Evolutionary conservation across 2,797 vertebrate species (phyloP).

Genomic region (Chlorospingus flavigularis): DNA sequence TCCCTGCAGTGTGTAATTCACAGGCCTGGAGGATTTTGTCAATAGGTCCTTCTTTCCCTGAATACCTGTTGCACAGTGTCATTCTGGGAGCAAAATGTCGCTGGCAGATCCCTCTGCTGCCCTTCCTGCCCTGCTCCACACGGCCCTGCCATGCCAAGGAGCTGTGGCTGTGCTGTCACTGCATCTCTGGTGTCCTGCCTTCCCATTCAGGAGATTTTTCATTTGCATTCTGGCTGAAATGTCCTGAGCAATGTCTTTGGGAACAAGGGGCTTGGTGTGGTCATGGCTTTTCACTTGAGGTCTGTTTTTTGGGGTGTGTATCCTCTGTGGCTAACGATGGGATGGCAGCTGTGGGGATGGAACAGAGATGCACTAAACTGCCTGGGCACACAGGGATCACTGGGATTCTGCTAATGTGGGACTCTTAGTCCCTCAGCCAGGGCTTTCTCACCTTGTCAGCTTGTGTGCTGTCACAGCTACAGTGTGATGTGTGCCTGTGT

Average conservation of each 20-base stretch:
- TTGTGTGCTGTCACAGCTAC: not conserved
- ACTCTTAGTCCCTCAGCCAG: not conserved
- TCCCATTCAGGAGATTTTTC: not conserved
- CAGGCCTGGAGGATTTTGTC: not conserved
- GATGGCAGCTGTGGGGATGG: not conserved
- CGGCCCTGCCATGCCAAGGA: rapidly evolving
- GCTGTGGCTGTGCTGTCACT: rapidly evolving
- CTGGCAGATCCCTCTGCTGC: not conserved
- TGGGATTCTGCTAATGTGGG: not conserved
- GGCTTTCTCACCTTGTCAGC: not conserved
- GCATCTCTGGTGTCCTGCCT: not conserved
- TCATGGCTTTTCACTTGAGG: not conserved
- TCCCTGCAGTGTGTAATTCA: not conserved
- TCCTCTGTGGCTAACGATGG: not conserved
- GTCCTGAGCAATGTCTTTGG: not conserved
- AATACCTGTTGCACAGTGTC: not conserved
- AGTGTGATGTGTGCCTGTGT: rapidly evolving
- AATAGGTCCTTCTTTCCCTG: not conserved
- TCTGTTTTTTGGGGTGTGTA: not conserved
- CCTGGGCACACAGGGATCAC: not conserved
- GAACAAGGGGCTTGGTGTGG: not conserved
- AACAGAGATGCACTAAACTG: not conserved
- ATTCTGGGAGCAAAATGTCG: not conserved
- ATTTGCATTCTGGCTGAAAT: not conserved
- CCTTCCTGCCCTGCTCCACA: not conserved